Percentiles rank a stretch among this genome's conserved stretches.
These are phyloP conservation scores for Saxicola maurus DNA, from an alignment of 2,797 vertebrate genomes.

Conservation along the genomic window DNA sequence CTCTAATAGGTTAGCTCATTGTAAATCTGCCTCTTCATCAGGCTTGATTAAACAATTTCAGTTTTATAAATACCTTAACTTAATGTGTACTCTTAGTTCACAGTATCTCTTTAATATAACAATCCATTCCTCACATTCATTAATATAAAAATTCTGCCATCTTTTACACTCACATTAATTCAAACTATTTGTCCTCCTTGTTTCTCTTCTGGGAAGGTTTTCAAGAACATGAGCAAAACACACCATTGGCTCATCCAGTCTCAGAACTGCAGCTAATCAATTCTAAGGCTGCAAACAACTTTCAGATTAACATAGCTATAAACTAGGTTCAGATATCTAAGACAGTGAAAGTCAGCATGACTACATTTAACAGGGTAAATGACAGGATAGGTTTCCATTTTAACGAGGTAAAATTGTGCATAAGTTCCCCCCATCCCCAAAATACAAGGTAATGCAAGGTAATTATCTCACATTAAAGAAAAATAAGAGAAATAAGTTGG, in stretches of 20 bases:
- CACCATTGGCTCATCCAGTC: neutral
- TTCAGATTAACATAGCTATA: neutral
- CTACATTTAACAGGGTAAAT: slow-evolving; percentile 10
- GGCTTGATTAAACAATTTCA: neutral
- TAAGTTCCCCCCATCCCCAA: neutral
- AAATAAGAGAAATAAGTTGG: slow-evolving; percentile 33
- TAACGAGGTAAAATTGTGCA: slow-evolving; percentile 45
- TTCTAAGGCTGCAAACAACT: neutral
- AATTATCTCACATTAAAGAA: slow-evolving; percentile 31
- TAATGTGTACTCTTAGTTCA: neutral
- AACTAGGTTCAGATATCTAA: neutral
- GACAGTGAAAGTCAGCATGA: neutral
- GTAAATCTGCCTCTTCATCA: neutral
- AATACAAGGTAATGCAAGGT: neutral
- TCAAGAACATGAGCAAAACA: neutral
- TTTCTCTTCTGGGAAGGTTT: neutral
- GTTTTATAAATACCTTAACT: neutral
- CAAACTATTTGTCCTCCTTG: neutral
- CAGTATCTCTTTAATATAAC: neutral
- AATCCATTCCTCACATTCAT: neutral
- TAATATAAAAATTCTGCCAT: neutral
- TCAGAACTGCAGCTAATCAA: neutral
- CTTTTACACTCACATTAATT: neutral
- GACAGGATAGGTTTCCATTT: slow-evolving; percentile 9
- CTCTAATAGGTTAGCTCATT: neutral